Base-by-base conservation (phyloP, 2,797 vertebrate genomes). In the Sylvia borin region DNA sequence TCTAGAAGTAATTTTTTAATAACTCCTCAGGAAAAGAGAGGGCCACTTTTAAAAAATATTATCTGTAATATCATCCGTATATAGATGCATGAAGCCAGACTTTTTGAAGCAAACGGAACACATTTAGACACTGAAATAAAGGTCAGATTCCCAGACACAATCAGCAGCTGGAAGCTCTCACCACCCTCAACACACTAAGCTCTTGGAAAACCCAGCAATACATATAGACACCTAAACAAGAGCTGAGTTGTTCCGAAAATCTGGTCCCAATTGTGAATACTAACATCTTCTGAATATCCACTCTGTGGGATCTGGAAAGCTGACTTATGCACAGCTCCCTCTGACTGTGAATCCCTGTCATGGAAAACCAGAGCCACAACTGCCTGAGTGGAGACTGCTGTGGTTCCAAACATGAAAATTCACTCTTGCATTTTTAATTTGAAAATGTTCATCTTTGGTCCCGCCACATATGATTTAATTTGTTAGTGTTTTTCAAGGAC, bases 121-220 rank as follows among this genome's bases (percentile, higher is more conserved):
- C 12, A 79, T 74, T 83, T 61, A 40, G 62, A 75, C 1, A 12
- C 58, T 78, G 65, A 96, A 93, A 93, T 78, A 83, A 91, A 95
- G 61, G 61, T 93, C 78, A 88, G 47, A 55, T 92, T 95, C 92
- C 75, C 87, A 83, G 32, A 85, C 89, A 91, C 16, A 4, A 89
- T 93, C 47, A 77, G 54, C 78, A 96, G 75, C 81, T 96, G 95
- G 95, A 88, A 96, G 61, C 42, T 90, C 61, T 85, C 38, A 16
- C 10, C 72, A 86, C 47, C 48, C 26, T 95, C 77, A 90, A 57
- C 71, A 57, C 5, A 15, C 50, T 45, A 67, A 92, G 51, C n/a
- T 83, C 77, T 85, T 61, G 42, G 61, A 93, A 93, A 96, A 51
- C 4, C 34, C 65, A 65, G 45, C 1, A 5, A 92, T 89, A 26